These are phyloP conservation scores for Meloidogyne chitwoodi DNA, from an alignment of 1,140 invertebrate genomes.

Conservation along the genomic window DNA sequence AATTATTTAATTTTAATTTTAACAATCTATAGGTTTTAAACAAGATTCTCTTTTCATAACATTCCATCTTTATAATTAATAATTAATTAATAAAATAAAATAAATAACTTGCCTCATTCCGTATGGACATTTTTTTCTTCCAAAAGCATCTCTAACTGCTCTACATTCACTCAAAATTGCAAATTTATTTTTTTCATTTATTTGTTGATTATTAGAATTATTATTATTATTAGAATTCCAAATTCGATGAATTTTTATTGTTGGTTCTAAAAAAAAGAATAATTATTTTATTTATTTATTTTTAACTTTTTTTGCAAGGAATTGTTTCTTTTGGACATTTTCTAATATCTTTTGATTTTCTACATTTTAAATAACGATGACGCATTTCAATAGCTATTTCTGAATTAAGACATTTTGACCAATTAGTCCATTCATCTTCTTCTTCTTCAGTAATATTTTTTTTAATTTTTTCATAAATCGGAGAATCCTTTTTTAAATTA, in stretches of 20 bases:
- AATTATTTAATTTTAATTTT: not conserved
- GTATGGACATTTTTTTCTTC: constrained; percentile 44
- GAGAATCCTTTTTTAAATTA: not conserved
- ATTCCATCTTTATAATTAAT: not conserved
- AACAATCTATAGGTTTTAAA: constrained; percentile 24
- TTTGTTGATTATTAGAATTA: constrained; percentile 1
- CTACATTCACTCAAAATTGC: constrained; percentile 26
- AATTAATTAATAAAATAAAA: not conserved
- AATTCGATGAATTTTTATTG: constrained; percentile 1
- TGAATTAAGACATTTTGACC: constrained; percentile 18
- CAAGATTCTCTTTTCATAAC: constrained; percentile 19
- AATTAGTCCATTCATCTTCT: constrained; percentile 22
- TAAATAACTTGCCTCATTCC: constrained; percentile 26
- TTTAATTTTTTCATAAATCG: not conserved
- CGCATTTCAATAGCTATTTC: constrained; percentile 28
- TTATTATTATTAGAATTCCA: not conserved
- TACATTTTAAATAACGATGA: constrained; percentile 45
- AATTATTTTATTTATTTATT: not conserved
- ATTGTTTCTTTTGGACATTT: constrained; percentile 50
- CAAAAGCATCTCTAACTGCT: constrained; percentile 42
- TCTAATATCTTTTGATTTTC: constrained; percentile 40
- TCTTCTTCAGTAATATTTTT: not conserved
- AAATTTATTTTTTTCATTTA: not conserved
- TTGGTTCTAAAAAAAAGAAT: not conserved
- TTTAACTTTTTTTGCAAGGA: constrained; percentile 36